Evolutionary conservation across 2,797 vertebrate genomes (phyloP).

Genomic region (Halcyon chelicuti): DNA sequence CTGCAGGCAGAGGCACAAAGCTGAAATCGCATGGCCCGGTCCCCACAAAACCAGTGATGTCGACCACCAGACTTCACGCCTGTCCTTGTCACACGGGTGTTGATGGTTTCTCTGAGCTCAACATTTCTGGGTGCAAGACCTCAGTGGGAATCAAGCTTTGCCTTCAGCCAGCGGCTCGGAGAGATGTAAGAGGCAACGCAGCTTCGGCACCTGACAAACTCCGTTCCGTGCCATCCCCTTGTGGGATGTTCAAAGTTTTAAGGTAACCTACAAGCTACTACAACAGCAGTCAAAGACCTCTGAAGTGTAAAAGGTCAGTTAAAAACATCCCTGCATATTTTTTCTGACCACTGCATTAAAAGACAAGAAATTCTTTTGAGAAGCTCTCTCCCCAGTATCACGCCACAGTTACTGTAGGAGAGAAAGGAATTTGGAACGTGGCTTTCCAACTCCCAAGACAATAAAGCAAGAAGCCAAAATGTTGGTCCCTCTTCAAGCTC

Average conservation of each 20-base stretch:
- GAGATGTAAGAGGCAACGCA: fast-evolving
- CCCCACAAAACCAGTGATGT: not conserved
- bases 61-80: not conserved
- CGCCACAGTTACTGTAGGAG: not conserved
- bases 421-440: not conserved
- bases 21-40: not conserved
- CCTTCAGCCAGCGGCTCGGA: not conserved
- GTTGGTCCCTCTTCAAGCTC: not conserved
- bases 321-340: fast-evolving
- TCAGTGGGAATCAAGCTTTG: not conserved
- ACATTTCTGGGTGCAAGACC: not conserved
- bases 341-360: not conserved
- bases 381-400: not conserved
- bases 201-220: not conserved
- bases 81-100: not conserved
- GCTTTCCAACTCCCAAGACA: not conserved
- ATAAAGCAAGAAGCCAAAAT: not conserved
- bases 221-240: not conserved
- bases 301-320: not conserved
- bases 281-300: not conserved
- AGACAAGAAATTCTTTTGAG: not conserved
- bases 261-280: not conserved
- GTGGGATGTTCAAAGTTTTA: not conserved
- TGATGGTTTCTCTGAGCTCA: not conserved
- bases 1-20: not conserved